Conservation (phyloP, 2,888 invertebrate genomes). For the Deilephila porcellus region DNA sequence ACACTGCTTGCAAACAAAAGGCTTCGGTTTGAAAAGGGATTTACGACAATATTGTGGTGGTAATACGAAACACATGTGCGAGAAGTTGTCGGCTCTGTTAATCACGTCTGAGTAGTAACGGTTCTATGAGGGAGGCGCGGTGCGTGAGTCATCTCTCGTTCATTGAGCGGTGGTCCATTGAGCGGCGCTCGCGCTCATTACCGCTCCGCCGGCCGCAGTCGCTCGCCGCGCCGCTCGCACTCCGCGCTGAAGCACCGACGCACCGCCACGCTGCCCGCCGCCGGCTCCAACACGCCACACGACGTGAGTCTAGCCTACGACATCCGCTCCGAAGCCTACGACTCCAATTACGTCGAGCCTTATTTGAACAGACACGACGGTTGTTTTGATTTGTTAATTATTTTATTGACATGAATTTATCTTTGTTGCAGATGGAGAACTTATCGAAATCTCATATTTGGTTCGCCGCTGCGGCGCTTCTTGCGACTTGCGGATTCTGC, state of each 20-base stretch:
- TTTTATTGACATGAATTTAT: slow-evolving; percentile 47
- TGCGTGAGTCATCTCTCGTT: slow-evolving; percentile 78
- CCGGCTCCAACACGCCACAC: slow-evolving; percentile 72
- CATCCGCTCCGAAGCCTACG: slow-evolving; percentile 67
- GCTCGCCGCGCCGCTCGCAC: slow-evolving; percentile 65
- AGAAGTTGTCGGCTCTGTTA: slow-evolving; percentile 66
- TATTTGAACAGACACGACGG: slow-evolving; percentile 38
- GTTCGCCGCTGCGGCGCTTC: slow-evolving; percentile 70
- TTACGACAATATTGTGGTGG: slow-evolving; percentile 32
- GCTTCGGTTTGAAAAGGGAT: slow-evolving; percentile 30
- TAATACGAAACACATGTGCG: slow-evolving; percentile 66
- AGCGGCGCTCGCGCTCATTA: slow-evolving; percentile 81
- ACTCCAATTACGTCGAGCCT: slow-evolving; percentile 51
- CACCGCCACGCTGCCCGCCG: slow-evolving; percentile 75
- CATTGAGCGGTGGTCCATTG: slow-evolving; percentile 78
- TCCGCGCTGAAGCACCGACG: slow-evolving; percentile 40
- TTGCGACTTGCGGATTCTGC: slow-evolving; percentile 69
- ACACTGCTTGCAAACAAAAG: slow-evolving; percentile 54
- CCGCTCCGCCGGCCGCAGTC: slow-evolving; percentile 82
- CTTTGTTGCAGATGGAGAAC: slow-evolving; percentile 77
- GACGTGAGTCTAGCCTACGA: slow-evolving; percentile 79
- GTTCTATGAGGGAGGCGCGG: slow-evolving; percentile 79
- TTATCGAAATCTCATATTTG: slow-evolving; percentile 72
- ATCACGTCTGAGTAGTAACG: slow-evolving; percentile 61
- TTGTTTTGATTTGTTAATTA: slow-evolving; percentile 32